phyloP scores from a whole-genome alignment of 2,797 vertebrate genomes.

The Phrynocephalus forsythii region DNA sequence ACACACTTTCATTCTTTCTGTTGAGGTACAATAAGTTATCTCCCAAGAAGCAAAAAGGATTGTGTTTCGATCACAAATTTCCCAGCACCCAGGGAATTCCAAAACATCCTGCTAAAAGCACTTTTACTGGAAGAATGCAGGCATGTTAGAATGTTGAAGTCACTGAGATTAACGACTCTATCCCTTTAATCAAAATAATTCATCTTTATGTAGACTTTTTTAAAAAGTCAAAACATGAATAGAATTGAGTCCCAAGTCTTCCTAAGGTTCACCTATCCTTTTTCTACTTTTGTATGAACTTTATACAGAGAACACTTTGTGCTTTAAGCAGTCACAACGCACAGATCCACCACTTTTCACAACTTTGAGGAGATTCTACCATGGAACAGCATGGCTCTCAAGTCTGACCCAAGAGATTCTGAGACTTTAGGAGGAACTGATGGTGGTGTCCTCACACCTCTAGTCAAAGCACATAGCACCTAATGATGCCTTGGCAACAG shows the following conservation, averaged over 20 bases:
- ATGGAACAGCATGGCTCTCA: background rate
- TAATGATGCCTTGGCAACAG: background rate
- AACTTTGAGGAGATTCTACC: background rate
- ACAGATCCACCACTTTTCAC: background rate
- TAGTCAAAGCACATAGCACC: background rate
- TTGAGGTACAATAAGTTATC: constrained; percentile 47
- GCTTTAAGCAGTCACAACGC: background rate
- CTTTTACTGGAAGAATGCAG: fast-evolving
- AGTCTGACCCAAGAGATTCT: background rate
- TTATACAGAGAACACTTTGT: background rate
- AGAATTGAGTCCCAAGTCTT: constrained; percentile 22
- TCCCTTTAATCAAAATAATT: background rate
- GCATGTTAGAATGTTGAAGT: background rate
- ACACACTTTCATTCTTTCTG: constrained; percentile 63
- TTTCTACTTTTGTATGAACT: background rate
- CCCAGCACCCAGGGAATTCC: background rate
- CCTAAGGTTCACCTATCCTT: constrained; percentile 12
- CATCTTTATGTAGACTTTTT: constrained; percentile 19
- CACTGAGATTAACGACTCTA: constrained; percentile 9
- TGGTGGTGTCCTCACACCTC: background rate
- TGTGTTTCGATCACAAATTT: constrained; percentile 13
- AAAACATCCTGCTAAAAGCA: constrained; percentile 15
- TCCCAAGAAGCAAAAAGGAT: background rate
- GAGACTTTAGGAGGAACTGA: background rate
- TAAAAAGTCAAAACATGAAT: background rate